Base-by-base conservation (phyloP, 2,888 invertebrate species). In the Amphipyra berbera region DNA sequence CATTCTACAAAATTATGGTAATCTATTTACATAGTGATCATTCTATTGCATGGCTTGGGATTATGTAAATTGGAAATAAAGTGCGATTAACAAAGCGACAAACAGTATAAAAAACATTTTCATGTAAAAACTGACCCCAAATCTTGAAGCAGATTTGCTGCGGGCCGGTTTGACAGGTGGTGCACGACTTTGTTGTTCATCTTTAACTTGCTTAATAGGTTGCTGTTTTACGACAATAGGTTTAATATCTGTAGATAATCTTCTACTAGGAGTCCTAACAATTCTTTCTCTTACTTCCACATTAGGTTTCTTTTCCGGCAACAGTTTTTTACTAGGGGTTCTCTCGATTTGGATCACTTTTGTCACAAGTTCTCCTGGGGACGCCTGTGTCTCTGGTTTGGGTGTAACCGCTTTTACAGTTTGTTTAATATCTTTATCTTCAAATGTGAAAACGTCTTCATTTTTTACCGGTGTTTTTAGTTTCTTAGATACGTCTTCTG, bases 141-240 rank as follows among this genome's bases (percentile, higher is more conserved):
- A 86, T 90, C 95, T 91, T 73, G 93, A 88, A 73, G 94, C 92
- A 52, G 95, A 95, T 89, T 95, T 95, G 79, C 95, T 95, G 78
- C 95, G 84, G 64, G 93, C 93, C 64, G 95, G 95, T 85, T 95
- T 95, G 41, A 95, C 87, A 44, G 95, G 95, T 55, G 94, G 92
- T 21, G 85, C 81, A 81, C 87, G 91, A 66, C 75, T 84, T 77
- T 89, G 89, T 61, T 79, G 68, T 81, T 95, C 94, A 6, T 89
- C 89, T 76, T 83, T 90, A 38, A 71, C 46, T 65, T 78, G 82
- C 76, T 88, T 89, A 41, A 58, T 58, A 13, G 68, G 70, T 68
- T 72, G 75, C 59, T 69, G 90, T 79, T 88, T 91, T 6, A 64
- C 53, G 49, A 92, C 70, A 14, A 75, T 75, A n/a, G 93, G 90